Evolutionary conservation across 2,888 invertebrate species (phyloP).

Genomic region (Athrips mouffetella): DNA sequence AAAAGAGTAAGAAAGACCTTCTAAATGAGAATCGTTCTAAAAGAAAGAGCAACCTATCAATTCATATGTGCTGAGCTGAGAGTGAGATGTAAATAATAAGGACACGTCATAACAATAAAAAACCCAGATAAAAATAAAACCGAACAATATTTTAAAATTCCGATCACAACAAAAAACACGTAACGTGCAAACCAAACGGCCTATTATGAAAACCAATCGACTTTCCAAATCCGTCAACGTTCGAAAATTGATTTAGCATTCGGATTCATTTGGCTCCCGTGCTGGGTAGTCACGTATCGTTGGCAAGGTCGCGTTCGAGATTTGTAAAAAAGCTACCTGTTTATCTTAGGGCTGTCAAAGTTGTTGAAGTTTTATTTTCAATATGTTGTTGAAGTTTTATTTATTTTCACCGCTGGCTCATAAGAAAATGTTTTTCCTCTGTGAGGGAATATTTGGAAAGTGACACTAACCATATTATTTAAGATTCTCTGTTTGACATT

Average conservation of each 20-base stretch:
- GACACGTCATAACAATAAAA: neutral
- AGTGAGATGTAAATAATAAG: no score
- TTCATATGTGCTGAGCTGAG: no score
- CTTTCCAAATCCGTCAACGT: slow-evolving; percentile 7
- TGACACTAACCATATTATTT: no score
- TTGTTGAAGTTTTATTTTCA: neutral
- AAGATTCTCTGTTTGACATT: no score
- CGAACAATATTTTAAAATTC: neutral
- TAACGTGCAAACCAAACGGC: slow-evolving; percentile 1
- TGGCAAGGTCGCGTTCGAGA: slow-evolving; percentile 19
- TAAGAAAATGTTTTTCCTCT: no score
- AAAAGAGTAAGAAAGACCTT: no score
- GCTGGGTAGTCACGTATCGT: slow-evolving; percentile 35
- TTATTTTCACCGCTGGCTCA: no score
- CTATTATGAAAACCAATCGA: slow-evolving; percentile 3
- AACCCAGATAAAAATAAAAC: neutral
- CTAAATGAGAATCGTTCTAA: no score
- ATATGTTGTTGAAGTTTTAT: neutral
- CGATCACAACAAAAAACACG: neutral
- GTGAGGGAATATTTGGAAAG: no score
- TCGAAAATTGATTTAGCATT: slow-evolving; percentile 14
- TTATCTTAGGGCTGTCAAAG: slow-evolving; percentile 5
- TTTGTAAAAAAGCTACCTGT: slow-evolving; percentile 9
- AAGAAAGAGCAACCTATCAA: no score
- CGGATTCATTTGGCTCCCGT: slow-evolving; percentile 18